Percentiles rank a stretch among this genome's conserved stretches.
phyloP scores from a whole-genome alignment of 2,797 vertebrate species.

The Potorous gilbertii region DNA sequence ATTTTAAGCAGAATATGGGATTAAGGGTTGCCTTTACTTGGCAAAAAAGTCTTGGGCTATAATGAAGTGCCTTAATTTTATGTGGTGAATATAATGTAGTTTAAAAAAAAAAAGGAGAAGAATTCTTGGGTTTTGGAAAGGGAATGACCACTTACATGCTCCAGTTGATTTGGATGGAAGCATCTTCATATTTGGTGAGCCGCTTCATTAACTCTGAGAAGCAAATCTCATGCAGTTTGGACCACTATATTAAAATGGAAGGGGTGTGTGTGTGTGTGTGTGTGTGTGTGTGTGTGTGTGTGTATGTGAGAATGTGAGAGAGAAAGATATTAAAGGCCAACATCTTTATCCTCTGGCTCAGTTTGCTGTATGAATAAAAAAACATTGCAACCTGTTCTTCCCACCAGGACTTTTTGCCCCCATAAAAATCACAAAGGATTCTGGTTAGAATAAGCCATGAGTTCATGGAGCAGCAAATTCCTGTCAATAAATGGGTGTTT shows the following conservation, averaged over 20 bases:
- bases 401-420: too few species aligned
- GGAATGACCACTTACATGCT: background rate
- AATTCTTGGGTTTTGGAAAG: background rate
- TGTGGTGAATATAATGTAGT: background rate
- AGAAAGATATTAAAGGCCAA: background rate
- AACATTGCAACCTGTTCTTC: too few species aligned
- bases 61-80: background rate
- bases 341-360: background rate
- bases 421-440: background rate
- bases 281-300: background rate
- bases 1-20: background rate
- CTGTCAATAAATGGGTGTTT: too few species aligned
- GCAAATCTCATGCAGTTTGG: background rate
- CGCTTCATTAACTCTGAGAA: background rate
- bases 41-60: background rate
- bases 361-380: too few species aligned
- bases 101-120: background rate
- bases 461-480: too few species aligned
- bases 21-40: background rate
- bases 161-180: background rate
- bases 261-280: too few species aligned
- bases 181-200: background rate
- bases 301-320: too few species aligned
- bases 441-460: background rate
- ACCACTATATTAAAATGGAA: background rate